Conservation (phyloP, 2,888 invertebrate species). For the Macroteleia sp. region DNA sequence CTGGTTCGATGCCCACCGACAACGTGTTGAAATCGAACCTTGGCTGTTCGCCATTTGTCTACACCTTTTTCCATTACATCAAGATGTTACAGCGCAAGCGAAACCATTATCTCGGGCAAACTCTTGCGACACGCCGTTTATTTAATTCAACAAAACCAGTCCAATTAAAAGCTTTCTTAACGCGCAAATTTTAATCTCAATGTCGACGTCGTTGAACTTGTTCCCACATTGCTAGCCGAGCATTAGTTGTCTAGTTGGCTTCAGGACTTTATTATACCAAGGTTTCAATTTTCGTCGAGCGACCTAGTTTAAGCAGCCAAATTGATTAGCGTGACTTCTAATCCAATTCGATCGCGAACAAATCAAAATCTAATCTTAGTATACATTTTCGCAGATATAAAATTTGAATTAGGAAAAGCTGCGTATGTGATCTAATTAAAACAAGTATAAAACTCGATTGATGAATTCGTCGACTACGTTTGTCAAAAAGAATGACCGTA, state of each 20-base stretch:
- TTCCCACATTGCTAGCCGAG: conserved; percentile 1
- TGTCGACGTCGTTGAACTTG: conserved; percentile 42
- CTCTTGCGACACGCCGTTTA: conserved; percentile 20
- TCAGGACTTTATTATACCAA: conserved; percentile 3
- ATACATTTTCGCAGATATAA: conserved; percentile 11
- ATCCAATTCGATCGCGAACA: conserved; percentile 2
- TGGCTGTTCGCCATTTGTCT: conserved; percentile 56
- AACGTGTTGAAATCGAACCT: conserved; percentile 45
- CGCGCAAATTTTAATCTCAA: conserved; percentile 24
- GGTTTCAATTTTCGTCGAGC: conserved; percentile 34
- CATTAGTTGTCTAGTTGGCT: conserved; percentile 14
- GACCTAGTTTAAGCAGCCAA: conserved; percentile 47
- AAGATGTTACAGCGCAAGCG: conserved; percentile 21
- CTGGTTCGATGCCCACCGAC: conserved; percentile 35
- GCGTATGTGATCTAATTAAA: too few relatives aligned
- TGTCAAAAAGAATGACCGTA: too few relatives aligned
- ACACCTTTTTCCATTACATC: conserved; percentile 44
- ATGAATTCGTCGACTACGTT: too few relatives aligned
- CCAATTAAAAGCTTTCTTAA: conserved; percentile 24
- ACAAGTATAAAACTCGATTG: too few relatives aligned
- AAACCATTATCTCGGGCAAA: conserved; percentile 23
- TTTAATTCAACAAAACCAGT: conserved; percentile 23
- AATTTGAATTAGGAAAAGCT: conserved; percentile 8
- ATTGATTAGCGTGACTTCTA: conserved; percentile 14
- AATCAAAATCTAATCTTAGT: conserved; percentile 21